Percentiles rank a stretch among this genome's conserved stretches.
These are phyloP conservation scores for Clarias magur DNA, from an alignment of 2,113 vertebrate genomes.

Conservation along the genomic window DNA sequence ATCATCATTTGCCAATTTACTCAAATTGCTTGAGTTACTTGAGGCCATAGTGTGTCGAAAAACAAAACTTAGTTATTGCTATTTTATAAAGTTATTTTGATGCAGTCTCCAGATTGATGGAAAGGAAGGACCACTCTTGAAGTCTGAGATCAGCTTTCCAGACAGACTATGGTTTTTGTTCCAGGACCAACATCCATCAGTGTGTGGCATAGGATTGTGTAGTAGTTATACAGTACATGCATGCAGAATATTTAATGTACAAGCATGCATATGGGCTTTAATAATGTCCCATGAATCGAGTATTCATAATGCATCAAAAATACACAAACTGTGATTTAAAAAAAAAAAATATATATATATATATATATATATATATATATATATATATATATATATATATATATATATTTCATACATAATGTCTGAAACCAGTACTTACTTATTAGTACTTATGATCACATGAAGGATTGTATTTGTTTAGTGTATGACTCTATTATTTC, in stretches of 20 bases:
- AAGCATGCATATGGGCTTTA: background rate
- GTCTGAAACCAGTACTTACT: background rate
- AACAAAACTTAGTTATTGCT: background rate
- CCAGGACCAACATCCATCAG: slow-evolving; percentile 25
- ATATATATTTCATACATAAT: background rate
- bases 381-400: no score
- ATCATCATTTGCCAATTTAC: background rate
- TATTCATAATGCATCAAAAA: background rate
- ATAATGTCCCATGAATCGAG: background rate
- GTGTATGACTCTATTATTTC: background rate
- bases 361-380: background rate
- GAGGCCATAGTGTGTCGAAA: slow-evolving; percentile 1
- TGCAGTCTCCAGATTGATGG: background rate
- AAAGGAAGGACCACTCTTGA: background rate
- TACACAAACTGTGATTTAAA: no score
- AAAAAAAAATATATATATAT: background rate
- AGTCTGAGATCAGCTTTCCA: slow-evolving; percentile 7
- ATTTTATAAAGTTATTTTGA: background rate
- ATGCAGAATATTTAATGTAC: background rate
- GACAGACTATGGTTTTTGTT: slow-evolving; percentile 39
- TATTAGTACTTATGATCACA: background rate
- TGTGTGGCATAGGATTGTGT: no score
- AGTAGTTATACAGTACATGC: background rate
- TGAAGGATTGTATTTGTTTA: background rate
- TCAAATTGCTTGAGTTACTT: background rate